Conservation (phyloP, 2,888 invertebrate genomes). For the Temnothorax ravouxi region DNA sequence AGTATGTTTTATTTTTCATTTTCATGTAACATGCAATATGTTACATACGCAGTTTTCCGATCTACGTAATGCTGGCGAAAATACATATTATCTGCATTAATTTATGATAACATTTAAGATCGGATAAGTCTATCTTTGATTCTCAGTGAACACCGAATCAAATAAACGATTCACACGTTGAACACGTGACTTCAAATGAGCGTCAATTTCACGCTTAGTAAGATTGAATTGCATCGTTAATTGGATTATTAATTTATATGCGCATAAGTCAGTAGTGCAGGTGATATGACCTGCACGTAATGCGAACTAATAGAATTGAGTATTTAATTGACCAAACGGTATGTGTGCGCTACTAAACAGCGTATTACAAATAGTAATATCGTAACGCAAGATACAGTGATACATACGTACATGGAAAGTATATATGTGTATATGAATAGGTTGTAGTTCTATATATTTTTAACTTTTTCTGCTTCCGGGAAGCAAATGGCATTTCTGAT, state of each 20-base stretch:
- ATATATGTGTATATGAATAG: background rate
- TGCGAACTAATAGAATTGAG: slow-evolving; percentile 17
- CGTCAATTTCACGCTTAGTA: slow-evolving; percentile 34
- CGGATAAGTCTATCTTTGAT: background rate
- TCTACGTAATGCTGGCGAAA: background rate
- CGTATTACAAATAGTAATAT: background rate
- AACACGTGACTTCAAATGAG: background rate
- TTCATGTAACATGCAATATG: background rate
- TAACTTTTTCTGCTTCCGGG: background rate
- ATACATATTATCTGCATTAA: background rate
- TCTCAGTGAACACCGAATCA: background rate
- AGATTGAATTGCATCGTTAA: slow-evolving; percentile 32
- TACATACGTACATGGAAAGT: background rate
- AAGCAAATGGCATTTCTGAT: background rate
- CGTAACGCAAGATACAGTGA: background rate
- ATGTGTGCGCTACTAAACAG: background rate
- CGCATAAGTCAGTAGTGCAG: slow-evolving; percentile 24
- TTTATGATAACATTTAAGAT: background rate
- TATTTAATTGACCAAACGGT: slow-evolving; percentile 26
- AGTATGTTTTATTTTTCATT: background rate
- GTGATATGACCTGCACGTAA: slow-evolving; percentile 25
- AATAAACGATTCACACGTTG: background rate
- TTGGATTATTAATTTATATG: slow-evolving; percentile 43
- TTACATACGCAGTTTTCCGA: background rate
- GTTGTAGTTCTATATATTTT: background rate